Evolutionary conservation across 1,140 invertebrate species (phyloP).

Genomic region (Zaprionus tsacasi): DNA sequence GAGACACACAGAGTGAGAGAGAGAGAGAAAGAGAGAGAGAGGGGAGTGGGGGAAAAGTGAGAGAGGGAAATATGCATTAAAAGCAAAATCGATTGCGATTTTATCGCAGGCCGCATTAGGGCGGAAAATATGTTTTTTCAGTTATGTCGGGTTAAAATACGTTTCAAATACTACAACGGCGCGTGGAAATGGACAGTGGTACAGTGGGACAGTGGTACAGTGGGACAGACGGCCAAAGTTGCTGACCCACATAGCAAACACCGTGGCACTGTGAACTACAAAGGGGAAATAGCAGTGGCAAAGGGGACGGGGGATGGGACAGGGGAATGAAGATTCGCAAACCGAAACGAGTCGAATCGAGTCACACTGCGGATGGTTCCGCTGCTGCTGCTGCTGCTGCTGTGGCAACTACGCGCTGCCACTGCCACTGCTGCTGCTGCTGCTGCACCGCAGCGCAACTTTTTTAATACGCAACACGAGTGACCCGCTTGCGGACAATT

Average conservation of each 20-base stretch:
- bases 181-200: slow-evolving; percentile 52
- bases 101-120: slow-evolving; percentile 8
- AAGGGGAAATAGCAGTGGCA: neutral
- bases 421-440: no score
- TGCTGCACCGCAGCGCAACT: slow-evolving; percentile 58
- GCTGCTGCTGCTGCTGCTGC: neutral
- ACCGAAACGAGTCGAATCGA: neutral
- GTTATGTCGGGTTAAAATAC: slow-evolving; percentile 34
- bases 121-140: slow-evolving; percentile 18
- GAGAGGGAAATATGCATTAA: neutral
- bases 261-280: neutral
- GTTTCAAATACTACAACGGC: slow-evolving; percentile 43
- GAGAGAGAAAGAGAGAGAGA: neutral
- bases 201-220: no score
- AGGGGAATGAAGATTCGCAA: slow-evolving; percentile 18
- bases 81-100: slow-evolving; percentile 13
- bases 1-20: neutral
- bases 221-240: slow-evolving; percentile 45
- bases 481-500: slow-evolving; percentile 82
- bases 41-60: neutral
- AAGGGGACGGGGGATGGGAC: slow-evolving; percentile 30
- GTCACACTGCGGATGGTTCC: neutral
- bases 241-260: slow-evolving; percentile 46
- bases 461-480: slow-evolving; percentile 82
- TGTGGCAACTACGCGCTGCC: slow-evolving; percentile 1